Evolutionary conservation across 2,113 vertebrate genomes (phyloP).

Genomic region (Oreocharis arfaki): DNA sequence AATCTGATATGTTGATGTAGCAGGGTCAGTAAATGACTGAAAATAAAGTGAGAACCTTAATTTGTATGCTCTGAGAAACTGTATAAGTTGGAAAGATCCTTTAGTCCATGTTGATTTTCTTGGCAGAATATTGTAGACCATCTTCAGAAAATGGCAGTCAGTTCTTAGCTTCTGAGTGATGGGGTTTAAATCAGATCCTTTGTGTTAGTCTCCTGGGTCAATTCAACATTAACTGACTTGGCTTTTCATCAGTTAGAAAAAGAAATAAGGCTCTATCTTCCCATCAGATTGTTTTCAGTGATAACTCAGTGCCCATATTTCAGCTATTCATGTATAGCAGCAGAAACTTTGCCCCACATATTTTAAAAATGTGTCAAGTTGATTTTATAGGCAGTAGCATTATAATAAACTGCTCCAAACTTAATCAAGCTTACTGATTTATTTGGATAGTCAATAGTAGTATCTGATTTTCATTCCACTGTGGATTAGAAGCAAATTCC

Average conservation of each 20-base stretch:
- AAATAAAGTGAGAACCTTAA: slow-evolving; percentile 13
- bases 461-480: slow-evolving; percentile 45
- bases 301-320: neutral
- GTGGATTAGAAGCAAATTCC: slow-evolving; percentile 26
- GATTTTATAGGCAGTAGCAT: slow-evolving; percentile 47
- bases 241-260: slow-evolving; percentile 30
- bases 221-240: slow-evolving; percentile 37
- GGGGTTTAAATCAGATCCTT: slow-evolving; percentile 36
- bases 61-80: slow-evolving; percentile 1
- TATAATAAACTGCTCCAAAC: slow-evolving; percentile 33
- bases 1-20: neutral
- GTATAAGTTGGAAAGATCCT: neutral
- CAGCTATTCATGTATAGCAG: neutral
- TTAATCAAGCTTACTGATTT: slow-evolving; percentile 35
- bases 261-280: slow-evolving; percentile 22
- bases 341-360: neutral
- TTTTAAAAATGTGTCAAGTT: slow-evolving; percentile 13
- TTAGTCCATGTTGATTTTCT: slow-evolving; percentile 23
- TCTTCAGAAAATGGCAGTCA: slow-evolving; percentile 49
- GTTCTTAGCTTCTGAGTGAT: slow-evolving; percentile 31
- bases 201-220: slow-evolving; percentile 21
- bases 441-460: slow-evolving; percentile 21
- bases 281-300: slow-evolving; percentile 13
- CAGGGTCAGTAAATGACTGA: neutral
- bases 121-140: slow-evolving; percentile 37